Evolutionary conservation across 1,140 invertebrate genomes (phyloP).

Genomic region (Phymastichus coffea): DNA sequence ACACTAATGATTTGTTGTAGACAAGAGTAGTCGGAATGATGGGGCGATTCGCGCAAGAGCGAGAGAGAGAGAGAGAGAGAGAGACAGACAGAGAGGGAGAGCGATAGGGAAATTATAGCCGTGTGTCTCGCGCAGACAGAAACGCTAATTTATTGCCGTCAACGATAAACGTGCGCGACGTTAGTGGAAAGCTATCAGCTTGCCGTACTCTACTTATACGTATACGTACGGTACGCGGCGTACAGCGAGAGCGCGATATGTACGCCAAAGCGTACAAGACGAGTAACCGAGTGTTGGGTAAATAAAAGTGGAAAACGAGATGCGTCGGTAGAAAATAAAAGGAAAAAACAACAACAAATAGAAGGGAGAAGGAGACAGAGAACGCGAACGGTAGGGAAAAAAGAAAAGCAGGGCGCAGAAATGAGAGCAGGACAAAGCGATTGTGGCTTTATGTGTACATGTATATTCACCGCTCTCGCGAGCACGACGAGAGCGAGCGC

Average conservation of each 20-base stretch:
- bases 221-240: neutral
- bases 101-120: slow-evolving; percentile 19
- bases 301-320: neutral
- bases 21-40: slow-evolving; percentile 7
- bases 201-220: neutral
- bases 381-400: no score
- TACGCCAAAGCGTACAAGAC: neutral
- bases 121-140: slow-evolving; percentile 14
- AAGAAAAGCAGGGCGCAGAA: no score
- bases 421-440: no score
- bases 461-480: no score
- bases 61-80: no score
- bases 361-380: no score
- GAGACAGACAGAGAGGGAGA: neutral
- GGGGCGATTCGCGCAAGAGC: no score
- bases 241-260: neutral
- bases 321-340: neutral
- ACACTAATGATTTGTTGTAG: slow-evolving; percentile 8
- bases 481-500: no score
- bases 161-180: slow-evolving; percentile 14
- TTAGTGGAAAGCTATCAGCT: slow-evolving; percentile 10
- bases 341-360: no score
- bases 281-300: neutral
- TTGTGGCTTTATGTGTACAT: no score
- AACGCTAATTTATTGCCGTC: slow-evolving; percentile 17